Conservation (phyloP, 2,888 invertebrate genomes). For the Caenorhabditis macrosperma region DNA sequence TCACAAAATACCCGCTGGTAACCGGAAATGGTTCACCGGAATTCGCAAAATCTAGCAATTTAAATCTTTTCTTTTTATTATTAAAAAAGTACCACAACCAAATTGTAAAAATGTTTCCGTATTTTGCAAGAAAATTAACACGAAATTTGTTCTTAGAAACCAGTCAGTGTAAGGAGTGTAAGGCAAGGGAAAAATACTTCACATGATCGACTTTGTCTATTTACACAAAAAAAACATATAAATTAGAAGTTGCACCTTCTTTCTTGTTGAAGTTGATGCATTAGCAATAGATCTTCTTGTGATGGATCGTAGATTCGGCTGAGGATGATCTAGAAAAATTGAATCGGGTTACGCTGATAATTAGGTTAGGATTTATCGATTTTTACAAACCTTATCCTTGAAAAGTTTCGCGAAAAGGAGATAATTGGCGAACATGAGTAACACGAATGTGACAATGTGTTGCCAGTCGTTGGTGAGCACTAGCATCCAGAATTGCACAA, state of each 20-base stretch:
- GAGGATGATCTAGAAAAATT: conserved; percentile 67
- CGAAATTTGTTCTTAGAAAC: too few relatives aligned
- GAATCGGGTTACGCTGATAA: too few relatives aligned
- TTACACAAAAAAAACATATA: neutral
- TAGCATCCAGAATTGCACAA: conserved; percentile 86
- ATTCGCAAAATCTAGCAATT: too few relatives aligned
- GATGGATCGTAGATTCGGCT: conserved; percentile 76
- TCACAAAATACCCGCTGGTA: too few relatives aligned
- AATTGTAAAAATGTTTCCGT: too few relatives aligned
- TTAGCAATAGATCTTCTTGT: conserved; percentile 72
- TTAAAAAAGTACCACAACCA: too few relatives aligned
- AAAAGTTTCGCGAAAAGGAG: conserved; percentile 91
- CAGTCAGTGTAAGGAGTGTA: too few relatives aligned
- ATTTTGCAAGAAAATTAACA: too few relatives aligned
- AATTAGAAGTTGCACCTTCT: neutral
- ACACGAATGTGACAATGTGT: conserved; percentile 89
- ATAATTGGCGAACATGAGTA: conserved; percentile 92
- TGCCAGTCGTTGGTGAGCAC: conserved; percentile 92
- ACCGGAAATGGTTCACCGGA: too few relatives aligned
- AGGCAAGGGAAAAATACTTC: conserved; percentile 9
- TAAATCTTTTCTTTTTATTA: too few relatives aligned
- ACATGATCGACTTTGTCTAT: neutral
- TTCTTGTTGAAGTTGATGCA: conserved; percentile 65
- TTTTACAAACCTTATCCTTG: conserved; percentile 84
- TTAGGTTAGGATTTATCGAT: too few relatives aligned